Base-by-base conservation (phyloP, 1,140 invertebrate species). In the Lasioglossum baleicum region DNA sequence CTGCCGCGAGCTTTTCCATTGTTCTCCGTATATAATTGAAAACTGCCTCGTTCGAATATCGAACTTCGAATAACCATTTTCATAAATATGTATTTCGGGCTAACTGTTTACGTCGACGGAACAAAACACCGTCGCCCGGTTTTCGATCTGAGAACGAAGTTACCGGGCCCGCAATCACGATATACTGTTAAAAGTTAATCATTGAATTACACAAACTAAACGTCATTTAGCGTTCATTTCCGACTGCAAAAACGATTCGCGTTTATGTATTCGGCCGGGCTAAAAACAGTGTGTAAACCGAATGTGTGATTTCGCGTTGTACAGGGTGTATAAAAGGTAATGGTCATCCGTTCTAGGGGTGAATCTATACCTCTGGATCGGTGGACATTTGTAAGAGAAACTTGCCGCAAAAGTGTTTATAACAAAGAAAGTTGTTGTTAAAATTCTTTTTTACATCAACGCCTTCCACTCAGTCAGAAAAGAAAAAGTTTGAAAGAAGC, bases 31-130 rank as follows among this genome's bases (percentile, higher is more conserved):
- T 35, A 35, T 35, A 35, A 35, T 35, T 78, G 68, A 72, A 72
- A 78, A 64, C 60, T 15, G 60, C 26, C 35, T 69, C 69, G 53
- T 78, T 78, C 71, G 61, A 72, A 72, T 78, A 60, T 63, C 42
- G 69, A 72, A 78, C 76, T 78, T 72, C 68, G 11, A 64, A 51
- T 56, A 48, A 64, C 64, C 75, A 71, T 71, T 63, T 78, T 78
- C 35, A 78, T 78, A 78, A 78, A 78, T 78, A 78, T 78, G 69
- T 78, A 78, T 78, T 22, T 10, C 69, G 11, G 35, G 22, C 22
- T 22, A 0, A 2, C 31, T 7, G 10, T 69, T 35, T 11, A 6
- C 15, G 17, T 56, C 15, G n/a, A 10, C 0, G 4, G 17, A 70
- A 70, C 10, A 44, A 70, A 51, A 31, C 15, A 63, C 22, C 48